Evolutionary conservation across 2,888 invertebrate genomes (phyloP), one percentile per base, ranked within the genome.

Genomic region (Acanthopleura granulata): DNA sequence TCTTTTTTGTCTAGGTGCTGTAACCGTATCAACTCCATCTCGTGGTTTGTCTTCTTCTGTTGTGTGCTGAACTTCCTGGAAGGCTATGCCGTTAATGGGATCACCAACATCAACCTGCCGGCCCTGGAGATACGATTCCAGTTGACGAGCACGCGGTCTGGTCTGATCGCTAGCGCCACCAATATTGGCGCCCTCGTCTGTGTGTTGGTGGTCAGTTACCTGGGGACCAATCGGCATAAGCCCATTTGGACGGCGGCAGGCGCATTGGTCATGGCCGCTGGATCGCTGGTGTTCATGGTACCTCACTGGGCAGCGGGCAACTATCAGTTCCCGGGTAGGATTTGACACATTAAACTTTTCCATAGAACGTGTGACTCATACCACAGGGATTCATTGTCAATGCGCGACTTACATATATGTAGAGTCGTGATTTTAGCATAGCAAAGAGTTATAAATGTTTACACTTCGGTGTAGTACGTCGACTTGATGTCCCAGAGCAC

Each of bases 81-180:
- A 62, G 83, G 85, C 0, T 83, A 79, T 62, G 82, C 83, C 1
- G 82, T 85, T 49, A 85, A 85, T 72, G 85, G 85, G 11, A 80
- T 85, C 49, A 81, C 82, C 49, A 84, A 80, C 62, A 82, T 84
- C 14, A 82, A 80, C 4, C 73, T 84, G 1, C 81, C 83, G 12
- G 76, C 81, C 12, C 83, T 84, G 69, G 76, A 79, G 40, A 72
- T 84, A 4, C 80, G 80, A 0, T 82, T 81, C 51, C 79, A 83
- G 16, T 80, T 80, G 61, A 81, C 81, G 0, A 78, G 81, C 18
- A 66, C 81, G 9, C 61, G 73, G 75, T 71, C 80, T 74, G 74
- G 74, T 0, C 74, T 76, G 62, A 76, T 78, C 71, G 72, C 70
- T 27, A 74, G 74, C n/a, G 49, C 78, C 57, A 74, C 76, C 61